Conservation (phyloP, 2,113 vertebrate genomes). For the Athene cunicularia region DNA sequence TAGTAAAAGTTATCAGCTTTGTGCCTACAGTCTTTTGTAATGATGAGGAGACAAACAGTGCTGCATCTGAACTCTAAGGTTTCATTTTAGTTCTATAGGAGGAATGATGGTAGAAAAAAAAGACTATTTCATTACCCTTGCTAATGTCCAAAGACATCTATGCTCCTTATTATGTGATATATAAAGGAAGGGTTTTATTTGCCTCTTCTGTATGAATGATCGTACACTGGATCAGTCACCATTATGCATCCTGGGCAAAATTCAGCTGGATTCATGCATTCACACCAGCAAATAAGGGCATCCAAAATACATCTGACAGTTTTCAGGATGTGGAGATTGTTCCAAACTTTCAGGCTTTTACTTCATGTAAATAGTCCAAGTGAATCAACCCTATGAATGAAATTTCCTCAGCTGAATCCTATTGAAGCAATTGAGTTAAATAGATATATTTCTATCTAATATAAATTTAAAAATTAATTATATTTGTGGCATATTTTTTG, state of each 20-base stretch:
- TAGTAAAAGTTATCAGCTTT: neutral
- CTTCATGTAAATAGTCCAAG: neutral
- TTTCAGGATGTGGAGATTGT: neutral
- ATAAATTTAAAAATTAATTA: neutral
- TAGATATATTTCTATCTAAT: neutral
- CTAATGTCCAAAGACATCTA: neutral
- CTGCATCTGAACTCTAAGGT: neutral
- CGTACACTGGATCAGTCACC: neutral
- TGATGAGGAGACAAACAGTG: neutral
- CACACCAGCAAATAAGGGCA: neutral
- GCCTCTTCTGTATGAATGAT: neutral
- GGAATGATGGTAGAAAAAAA: neutral
- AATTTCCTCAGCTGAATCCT: neutral
- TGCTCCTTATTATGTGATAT: neutral
- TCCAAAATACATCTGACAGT: neutral
- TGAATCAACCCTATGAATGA: neutral
- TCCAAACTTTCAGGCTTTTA: neutral
- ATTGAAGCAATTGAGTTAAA: too few relatives aligned
- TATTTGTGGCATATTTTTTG: neutral
- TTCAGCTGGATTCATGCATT: neutral
- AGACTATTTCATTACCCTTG: neutral
- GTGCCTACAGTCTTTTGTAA: neutral
- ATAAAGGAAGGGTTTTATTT: neutral
- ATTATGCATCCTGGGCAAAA: neutral
- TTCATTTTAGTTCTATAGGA: neutral